phyloP scores from a whole-genome alignment of 2,888 invertebrate species.

The Noctuana brunneofusca region DNA sequence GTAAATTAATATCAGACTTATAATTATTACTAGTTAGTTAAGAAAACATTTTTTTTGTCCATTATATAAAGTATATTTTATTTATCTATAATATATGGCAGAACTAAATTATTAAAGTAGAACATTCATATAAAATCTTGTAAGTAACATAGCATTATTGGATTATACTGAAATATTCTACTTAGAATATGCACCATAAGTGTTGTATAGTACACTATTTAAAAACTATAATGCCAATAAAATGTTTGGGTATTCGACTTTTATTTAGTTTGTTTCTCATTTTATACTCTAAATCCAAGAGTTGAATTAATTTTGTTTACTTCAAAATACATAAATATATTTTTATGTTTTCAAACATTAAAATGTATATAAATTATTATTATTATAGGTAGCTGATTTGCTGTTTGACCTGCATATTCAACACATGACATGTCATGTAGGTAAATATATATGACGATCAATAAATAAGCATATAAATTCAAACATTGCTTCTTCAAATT shows the following conservation, averaged over 20 bases:
- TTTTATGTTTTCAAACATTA: too few species aligned
- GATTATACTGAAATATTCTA: conserved; percentile 29
- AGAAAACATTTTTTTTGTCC: not conserved
- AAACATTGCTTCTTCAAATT: too few species aligned
- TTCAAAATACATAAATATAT: too few species aligned
- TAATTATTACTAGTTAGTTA: not conserved
- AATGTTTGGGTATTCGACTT: not conserved
- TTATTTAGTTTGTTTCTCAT: not conserved
- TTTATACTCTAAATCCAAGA: not conserved
- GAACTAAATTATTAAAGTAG: conserved; percentile 30
- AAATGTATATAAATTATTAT: too few species aligned
- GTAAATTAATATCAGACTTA: too few species aligned
- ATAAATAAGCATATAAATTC: too few species aligned
- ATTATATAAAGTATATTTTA: conserved; percentile 20
- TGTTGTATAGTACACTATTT: not conserved
- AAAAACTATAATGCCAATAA: not conserved
- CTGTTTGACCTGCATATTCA: too few species aligned
- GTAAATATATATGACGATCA: too few species aligned
- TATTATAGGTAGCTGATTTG: too few species aligned
- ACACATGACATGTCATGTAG: too few species aligned
- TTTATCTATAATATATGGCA: conserved; percentile 36
- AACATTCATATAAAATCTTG: conserved; percentile 37
- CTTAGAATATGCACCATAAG: conserved; percentile 32
- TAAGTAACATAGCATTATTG: conserved; percentile 39
- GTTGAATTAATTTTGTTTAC: too few species aligned